phyloP scores from a whole-genome alignment of 1,140 invertebrate species.

The Drosophila orosa region DNA sequence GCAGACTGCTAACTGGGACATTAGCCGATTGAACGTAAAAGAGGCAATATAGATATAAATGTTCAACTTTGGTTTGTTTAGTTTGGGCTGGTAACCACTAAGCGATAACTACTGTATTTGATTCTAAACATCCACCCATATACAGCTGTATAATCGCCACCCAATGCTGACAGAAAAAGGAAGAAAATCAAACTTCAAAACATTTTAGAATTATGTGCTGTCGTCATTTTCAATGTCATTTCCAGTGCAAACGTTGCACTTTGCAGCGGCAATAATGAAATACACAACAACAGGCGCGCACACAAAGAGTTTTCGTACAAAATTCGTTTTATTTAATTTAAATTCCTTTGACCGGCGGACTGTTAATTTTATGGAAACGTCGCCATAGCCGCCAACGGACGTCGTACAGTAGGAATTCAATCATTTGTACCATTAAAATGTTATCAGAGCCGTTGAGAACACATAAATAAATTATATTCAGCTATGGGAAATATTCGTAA shows the following conservation, averaged over 20 bases:
- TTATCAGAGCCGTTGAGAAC: background rate
- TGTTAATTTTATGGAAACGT: constrained; percentile 46
- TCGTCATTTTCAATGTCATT: constrained; percentile 44
- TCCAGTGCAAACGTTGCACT: constrained; percentile 43
- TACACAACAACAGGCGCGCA: constrained; percentile 18
- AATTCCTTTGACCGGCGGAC: constrained; percentile 60
- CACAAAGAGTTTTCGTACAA: constrained; percentile 61
- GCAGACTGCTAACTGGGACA: background rate
- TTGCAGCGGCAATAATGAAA: constrained; percentile 38
- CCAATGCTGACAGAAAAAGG: background rate
- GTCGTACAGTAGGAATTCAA: constrained; percentile 8
- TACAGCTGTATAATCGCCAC: background rate
- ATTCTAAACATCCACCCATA: background rate
- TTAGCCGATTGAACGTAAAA: background rate
- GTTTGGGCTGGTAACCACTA: background rate
- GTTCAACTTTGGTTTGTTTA: background rate
- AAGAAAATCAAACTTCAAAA: background rate
- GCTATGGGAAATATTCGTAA: background rate
- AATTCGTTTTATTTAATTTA: constrained; percentile 68
- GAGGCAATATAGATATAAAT: background rate
- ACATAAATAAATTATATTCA: background rate
- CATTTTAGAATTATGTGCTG: constrained; percentile 6
- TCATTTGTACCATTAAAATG: background rate
- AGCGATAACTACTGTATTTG: background rate
- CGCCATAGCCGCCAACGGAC: constrained; percentile 28